These are phyloP conservation scores for Apomyelois bistriatella DNA, from an alignment of 2,888 invertebrate species.

Conservation along the genomic window DNA sequence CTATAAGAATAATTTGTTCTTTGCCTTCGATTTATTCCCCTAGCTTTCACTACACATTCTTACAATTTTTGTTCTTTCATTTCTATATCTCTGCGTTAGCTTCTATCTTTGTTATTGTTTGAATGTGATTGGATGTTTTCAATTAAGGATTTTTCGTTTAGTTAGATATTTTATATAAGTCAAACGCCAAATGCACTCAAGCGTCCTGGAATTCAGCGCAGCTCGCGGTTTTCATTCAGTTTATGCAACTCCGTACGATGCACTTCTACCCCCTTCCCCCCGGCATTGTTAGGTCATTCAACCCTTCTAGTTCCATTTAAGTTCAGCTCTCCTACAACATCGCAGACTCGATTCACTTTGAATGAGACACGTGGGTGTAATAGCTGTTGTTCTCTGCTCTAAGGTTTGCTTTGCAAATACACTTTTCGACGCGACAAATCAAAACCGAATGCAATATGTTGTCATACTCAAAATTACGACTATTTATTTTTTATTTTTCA, in stretches of 20 bases:
- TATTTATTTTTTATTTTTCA: too few relatives aligned
- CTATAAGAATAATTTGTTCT: too few relatives aligned
- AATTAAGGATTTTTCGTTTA: too few relatives aligned
- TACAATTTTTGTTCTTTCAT: too few relatives aligned
- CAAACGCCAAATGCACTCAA: not conserved
- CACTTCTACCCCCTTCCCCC: conserved; percentile 36
- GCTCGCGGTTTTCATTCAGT: conserved; percentile 53
- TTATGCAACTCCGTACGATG: conserved; percentile 56
- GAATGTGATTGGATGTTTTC: too few relatives aligned
- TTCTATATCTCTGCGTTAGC: too few relatives aligned
- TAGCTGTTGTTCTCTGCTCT: conserved; percentile 33
- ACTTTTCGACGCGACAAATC: not conserved
- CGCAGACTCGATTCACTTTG: conserved; percentile 55
- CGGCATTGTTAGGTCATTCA: conserved; percentile 59
- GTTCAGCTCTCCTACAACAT: conserved; percentile 30
- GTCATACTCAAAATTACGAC: not conserved
- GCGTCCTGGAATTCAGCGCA: conserved; percentile 26
- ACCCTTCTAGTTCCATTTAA: conserved; percentile 44
- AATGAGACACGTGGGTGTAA: conserved; percentile 55
- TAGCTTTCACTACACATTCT: too few relatives aligned
- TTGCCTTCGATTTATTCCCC: too few relatives aligned
- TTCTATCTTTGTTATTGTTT: too few relatives aligned
- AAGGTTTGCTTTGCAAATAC: not conserved
- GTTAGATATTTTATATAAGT: not conserved
- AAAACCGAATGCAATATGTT: not conserved